A percentile compares a stretch with the other conserved stretches of the same genome.
phyloP scores from a whole-genome alignment of 1,140 invertebrate species.

The Glossosoma conforme region DNA sequence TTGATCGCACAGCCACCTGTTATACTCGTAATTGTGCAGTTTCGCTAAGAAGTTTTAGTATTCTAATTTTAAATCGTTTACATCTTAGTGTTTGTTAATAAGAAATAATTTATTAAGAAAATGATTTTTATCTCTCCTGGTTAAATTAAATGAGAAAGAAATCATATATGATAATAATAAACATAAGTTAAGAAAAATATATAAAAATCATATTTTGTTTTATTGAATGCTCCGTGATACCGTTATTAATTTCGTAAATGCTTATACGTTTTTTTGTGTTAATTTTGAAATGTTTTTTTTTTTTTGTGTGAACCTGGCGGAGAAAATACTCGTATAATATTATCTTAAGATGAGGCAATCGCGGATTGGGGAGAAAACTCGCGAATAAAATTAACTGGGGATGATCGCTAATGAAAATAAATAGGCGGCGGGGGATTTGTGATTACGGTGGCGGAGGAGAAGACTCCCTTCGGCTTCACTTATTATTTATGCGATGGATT shows the following conservation, averaged over 20 bases:
- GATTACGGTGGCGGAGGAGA: conserved; percentile 42
- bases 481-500: conserved; percentile 21
- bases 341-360: not conserved
- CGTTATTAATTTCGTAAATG: not conserved
- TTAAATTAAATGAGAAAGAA: no score
- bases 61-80: no score
- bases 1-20: no score
- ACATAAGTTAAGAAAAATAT: not conserved
- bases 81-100: no score
- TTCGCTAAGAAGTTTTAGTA: no score
- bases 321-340: conserved; percentile 13
- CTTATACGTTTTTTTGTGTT: no score
- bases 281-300: no score
- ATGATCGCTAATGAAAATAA: conserved; percentile 57
- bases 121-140: no score
- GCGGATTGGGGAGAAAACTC: not conserved
- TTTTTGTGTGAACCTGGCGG: not conserved
- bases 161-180: no score
- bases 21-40: no score
- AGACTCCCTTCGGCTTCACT: not conserved
- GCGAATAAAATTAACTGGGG: conserved; percentile 52
- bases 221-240: not conserved
- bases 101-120: no score
- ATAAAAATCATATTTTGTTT: not conserved
- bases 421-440: conserved; percentile 52